Conservation (phyloP, 1,140 invertebrate species). For the Dreissena rostriformis region DNA sequence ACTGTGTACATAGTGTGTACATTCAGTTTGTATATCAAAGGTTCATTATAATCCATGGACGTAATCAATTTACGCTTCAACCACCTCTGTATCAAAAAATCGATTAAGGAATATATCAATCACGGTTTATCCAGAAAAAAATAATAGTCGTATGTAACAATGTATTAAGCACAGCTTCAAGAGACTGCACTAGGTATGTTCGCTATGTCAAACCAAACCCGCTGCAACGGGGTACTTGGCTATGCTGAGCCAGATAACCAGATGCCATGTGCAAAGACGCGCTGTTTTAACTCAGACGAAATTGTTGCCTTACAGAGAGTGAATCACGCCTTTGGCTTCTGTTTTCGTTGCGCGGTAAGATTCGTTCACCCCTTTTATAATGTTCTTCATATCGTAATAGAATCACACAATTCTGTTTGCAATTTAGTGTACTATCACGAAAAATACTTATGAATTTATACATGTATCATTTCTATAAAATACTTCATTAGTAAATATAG, state of each 20-base stretch:
- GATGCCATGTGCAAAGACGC: conserved; percentile 63
- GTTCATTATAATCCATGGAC: neutral
- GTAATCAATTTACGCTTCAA: neutral
- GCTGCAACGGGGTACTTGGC: conserved; percentile 69
- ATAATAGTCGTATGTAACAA: too few species aligned
- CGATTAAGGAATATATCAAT: neutral
- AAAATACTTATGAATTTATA: neutral
- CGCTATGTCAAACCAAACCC: conserved; percentile 18
- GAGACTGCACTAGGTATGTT: neutral
- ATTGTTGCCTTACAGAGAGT: conserved; percentile 68
- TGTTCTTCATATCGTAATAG: neutral
- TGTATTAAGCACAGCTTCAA: neutral
- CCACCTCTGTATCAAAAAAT: neutral
- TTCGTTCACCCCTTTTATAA: neutral
- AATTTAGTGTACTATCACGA: neutral
- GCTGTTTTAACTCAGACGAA: conserved; percentile 68
- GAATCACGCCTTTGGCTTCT: conserved; percentile 69
- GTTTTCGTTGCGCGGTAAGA: conserved; percentile 70
- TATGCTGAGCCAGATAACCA: conserved; percentile 62
- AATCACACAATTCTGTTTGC: neutral
- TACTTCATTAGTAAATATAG: neutral
- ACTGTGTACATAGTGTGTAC: too few species aligned
- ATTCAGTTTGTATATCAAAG: too few species aligned
- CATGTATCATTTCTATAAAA: neutral
- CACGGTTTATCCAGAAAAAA: neutral